phyloP scores from a whole-genome alignment of 2,113 vertebrate species.

The Sialia sialis region DNA sequence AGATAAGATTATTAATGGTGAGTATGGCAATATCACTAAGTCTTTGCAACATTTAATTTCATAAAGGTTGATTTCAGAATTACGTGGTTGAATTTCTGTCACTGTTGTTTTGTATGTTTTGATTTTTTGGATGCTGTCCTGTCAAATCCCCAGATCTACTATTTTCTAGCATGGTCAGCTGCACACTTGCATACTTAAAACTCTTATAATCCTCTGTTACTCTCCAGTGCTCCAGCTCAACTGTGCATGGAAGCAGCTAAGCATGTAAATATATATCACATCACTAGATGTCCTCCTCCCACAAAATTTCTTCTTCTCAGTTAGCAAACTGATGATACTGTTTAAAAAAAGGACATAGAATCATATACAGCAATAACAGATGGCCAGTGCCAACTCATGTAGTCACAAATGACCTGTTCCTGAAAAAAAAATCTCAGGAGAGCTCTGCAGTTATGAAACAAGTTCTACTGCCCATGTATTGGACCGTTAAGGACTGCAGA shows the following conservation, averaged over 20 bases:
- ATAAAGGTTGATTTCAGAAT: neutral
- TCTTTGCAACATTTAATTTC: neutral
- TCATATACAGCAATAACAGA: neutral
- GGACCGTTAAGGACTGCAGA: neutral
- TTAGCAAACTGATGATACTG: neutral
- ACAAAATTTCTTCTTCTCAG: conserved; percentile 19
- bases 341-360: neutral
- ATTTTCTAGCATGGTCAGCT: neutral
- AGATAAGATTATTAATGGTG: neutral
- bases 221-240: neutral
- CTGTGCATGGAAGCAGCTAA: neutral
- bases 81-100: neutral
- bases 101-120: neutral
- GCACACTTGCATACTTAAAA: neutral
- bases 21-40: neutral
- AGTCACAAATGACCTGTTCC: neutral
- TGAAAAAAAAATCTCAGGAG: neutral
- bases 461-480: accelerated
- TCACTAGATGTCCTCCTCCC: conserved; percentile 64
- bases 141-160: neutral
- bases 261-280: conserved; percentile 6
- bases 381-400: neutral
- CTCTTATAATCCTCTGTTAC: neutral
- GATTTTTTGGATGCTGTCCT: neutral
- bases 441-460: neutral